Evolutionary conservation across 2,888 invertebrate species (phyloP).

Genomic region (Linnaemya vulpina): DNA sequence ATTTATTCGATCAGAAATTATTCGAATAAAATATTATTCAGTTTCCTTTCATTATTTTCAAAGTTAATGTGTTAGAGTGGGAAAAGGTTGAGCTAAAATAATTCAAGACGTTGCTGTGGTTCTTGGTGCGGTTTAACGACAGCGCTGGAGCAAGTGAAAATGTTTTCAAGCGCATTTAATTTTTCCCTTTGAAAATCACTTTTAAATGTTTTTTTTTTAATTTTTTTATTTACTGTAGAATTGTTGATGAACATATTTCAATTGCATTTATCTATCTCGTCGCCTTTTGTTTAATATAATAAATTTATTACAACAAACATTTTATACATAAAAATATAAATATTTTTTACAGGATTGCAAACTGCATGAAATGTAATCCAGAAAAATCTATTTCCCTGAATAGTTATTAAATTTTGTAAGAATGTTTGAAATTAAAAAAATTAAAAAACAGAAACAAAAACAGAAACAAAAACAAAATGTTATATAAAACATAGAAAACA

Average conservation of each 20-base stretch:
- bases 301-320: constrained; percentile 5
- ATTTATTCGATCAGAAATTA: no score
- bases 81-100: no score
- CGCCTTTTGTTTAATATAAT: not conserved
- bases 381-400: constrained; percentile 80
- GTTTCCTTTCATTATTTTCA: no score
- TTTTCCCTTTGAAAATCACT: no score
- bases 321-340: constrained; percentile 39
- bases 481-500: constrained; percentile 4
- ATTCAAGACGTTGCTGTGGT: no score
- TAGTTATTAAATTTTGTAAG: constrained; percentile 76
- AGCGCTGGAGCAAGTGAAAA: no score
- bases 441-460: constrained; percentile 34
- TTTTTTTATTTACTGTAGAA: not conserved
- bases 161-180: not conserved
- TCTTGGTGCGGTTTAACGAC: no score
- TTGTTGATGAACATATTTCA: not conserved
- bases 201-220: no score
- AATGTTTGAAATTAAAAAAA: constrained; percentile 34
- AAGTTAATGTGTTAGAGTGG: no score
- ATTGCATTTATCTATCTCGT: not conserved
- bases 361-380: constrained; percentile 82
- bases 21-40: no score
- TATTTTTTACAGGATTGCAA: constrained; percentile 80
- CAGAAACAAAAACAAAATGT: constrained; percentile 9